A percentile compares a stretch with the other conserved stretches of the same genome.
phyloP scores from a whole-genome alignment of 2,888 invertebrate species.

The Agriopis marginaria region DNA sequence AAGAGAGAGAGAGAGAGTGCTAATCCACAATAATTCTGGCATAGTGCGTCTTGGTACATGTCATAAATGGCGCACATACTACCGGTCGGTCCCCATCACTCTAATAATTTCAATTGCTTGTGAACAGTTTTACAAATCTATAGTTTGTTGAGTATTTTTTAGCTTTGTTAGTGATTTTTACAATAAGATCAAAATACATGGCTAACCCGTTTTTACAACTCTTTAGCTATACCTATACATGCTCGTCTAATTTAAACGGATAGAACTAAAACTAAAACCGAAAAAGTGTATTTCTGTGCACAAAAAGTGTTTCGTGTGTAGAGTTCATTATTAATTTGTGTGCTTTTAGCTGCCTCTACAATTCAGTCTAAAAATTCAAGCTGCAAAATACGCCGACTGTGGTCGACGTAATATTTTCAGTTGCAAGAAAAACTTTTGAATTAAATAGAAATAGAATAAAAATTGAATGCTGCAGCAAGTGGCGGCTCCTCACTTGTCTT shows the following conservation, averaged over 20 bases:
- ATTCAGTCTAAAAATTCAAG: not conserved
- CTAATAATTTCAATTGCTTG: not conserved
- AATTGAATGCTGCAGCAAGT: slow-evolving; percentile 1
- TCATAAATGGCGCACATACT: no score
- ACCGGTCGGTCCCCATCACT: no score
- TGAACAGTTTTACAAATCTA: not conserved
- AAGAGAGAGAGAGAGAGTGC: no score
- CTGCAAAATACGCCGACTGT: slow-evolving; percentile 7
- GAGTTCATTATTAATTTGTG: slow-evolving; percentile 24
- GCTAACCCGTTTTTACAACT: no score
- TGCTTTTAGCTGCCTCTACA: slow-evolving; percentile 19
- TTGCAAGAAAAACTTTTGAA: slow-evolving; percentile 8
- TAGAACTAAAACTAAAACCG: no score
- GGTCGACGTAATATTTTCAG: slow-evolving; percentile 8
- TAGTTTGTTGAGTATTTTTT: not conserved
- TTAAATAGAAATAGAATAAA: not conserved
- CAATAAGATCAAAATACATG: no score
- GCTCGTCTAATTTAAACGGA: no score
- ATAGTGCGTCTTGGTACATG: no score
- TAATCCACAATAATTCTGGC: no score
- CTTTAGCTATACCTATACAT: no score
- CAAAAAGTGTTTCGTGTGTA: slow-evolving; percentile 3
- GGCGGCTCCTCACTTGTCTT: not conserved
- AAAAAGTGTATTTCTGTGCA: not conserved
- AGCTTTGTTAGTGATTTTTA: no score